Percentiles rank a stretch among this genome's conserved stretches.
phyloP scores from a whole-genome alignment of 92 coral and sea anemone genomes.

The Porites rus region DNA sequence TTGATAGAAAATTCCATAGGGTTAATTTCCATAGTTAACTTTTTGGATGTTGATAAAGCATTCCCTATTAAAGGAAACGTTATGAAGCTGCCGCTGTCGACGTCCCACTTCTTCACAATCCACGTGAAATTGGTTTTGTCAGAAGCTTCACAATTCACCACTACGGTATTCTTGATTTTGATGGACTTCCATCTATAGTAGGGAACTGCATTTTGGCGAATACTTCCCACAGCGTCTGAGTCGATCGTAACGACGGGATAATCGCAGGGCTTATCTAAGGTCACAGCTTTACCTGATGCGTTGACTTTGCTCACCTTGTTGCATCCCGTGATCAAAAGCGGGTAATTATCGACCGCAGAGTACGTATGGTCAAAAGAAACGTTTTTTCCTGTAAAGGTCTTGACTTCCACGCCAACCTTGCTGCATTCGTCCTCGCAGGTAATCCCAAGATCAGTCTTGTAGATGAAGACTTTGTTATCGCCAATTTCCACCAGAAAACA shows the following conservation, averaged over 20 bases:
- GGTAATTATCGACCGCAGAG: slow-evolving; percentile 32
- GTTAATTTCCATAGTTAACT: slow-evolving; percentile 32
- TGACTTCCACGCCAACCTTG: neutral
- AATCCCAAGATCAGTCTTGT: slow-evolving; percentile 31
- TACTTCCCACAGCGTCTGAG: slow-evolving; percentile 54
- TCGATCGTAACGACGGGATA: slow-evolving; percentile 80
- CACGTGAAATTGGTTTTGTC: slow-evolving; percentile 59
- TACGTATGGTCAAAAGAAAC: slow-evolving; percentile 32
- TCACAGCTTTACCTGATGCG: slow-evolving; percentile 37
- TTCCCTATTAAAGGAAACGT: slow-evolving; percentile 12
- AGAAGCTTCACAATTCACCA: slow-evolving; percentile 87
- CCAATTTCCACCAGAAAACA: slow-evolving; percentile 68
- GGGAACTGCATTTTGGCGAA: slow-evolving; percentile 40
- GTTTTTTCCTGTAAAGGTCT: neutral
- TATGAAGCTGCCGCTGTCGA: slow-evolving; percentile 25
- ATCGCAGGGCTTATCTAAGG: slow-evolving; percentile 72
- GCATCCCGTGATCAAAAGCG: slow-evolving; percentile 53
- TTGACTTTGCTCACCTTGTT: slow-evolving; percentile 63
- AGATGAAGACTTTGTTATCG: slow-evolving; percentile 62
- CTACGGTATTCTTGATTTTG: slow-evolving; percentile 55
- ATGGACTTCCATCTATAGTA: slow-evolving; percentile 52
- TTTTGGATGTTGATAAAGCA: slow-evolving; percentile 29
- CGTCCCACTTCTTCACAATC: slow-evolving; percentile 51
- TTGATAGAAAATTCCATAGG: slow-evolving; percentile 70
- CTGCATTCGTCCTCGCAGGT: slow-evolving; percentile 26